Percentiles rank a stretch among this genome's conserved stretches.
These are phyloP conservation scores for Gambelia wislizenii DNA, from an alignment of 2,797 vertebrate species.

Conservation along the genomic window DNA sequence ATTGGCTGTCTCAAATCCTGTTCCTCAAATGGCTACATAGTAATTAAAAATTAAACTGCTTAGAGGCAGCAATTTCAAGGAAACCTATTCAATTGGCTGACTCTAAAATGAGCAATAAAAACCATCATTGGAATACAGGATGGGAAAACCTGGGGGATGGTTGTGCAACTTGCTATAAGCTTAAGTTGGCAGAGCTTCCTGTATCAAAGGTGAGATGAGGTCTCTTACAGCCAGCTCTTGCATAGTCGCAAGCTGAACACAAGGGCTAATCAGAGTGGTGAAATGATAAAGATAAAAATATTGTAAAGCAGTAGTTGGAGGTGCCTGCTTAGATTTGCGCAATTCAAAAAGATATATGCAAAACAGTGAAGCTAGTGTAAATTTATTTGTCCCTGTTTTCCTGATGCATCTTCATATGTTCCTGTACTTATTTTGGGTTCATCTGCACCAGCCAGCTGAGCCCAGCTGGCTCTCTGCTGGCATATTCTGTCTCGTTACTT, in stretches of 20 bases:
- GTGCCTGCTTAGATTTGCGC: not conserved
- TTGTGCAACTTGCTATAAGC: not conserved
- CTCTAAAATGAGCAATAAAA: not conserved
- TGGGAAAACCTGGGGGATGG: not conserved
- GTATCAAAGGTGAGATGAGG: not conserved
- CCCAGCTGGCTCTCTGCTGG: too few species aligned
- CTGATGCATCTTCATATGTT: not conserved
- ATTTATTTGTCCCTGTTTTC: not conserved
- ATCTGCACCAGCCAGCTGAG: too few species aligned
- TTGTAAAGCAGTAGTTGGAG: not conserved
- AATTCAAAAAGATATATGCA: not conserved
- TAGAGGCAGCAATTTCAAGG: not conserved
- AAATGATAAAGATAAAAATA: not conserved
- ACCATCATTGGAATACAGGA: not conserved
- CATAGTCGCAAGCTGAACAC: not conserved
- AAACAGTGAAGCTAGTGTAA: not conserved
- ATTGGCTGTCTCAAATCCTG: not conserved
- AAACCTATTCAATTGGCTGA: not conserved
- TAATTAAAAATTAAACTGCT: constrained; percentile 1
- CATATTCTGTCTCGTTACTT: too few species aligned
- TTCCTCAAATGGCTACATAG: not conserved
- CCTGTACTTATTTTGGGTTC: not conserved
- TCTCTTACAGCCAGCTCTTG: not conserved
- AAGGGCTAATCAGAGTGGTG: not conserved
- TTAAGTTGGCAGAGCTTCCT: not conserved